A percentile compares a stretch with the other conserved stretches of the same genome.
phyloP scores from a whole-genome alignment of 2,888 invertebrate genomes.

The Timandra comae region DNA sequence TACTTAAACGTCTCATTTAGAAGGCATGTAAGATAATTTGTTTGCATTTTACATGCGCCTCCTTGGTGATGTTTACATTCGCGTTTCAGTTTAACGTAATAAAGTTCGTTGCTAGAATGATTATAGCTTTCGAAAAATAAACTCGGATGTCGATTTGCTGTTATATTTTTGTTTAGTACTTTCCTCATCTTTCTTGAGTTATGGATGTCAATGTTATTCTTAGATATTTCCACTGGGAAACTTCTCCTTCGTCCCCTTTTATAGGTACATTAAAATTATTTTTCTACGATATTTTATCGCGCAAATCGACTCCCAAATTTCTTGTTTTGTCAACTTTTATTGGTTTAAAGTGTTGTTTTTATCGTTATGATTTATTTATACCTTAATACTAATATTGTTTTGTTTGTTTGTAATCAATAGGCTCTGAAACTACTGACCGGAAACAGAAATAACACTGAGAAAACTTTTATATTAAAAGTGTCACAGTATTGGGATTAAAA shows the following conservation, averaged over 20 bases:
- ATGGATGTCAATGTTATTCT: conserved; percentile 58
- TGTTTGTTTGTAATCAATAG: too few relatives aligned
- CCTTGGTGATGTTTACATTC: conserved; percentile 50
- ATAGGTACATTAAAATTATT: conserved; percentile 39
- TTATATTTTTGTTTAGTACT: conserved; percentile 64
- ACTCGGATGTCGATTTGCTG: conserved; percentile 53
- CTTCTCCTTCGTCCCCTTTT: conserved; percentile 36
- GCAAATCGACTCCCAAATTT: conserved; percentile 25
- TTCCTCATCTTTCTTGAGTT: conserved; percentile 42
- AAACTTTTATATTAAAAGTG: too few relatives aligned
- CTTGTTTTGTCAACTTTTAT: conserved; percentile 26
- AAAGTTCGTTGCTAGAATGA: conserved; percentile 60
- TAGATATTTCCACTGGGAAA: conserved; percentile 33
- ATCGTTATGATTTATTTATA: too few relatives aligned
- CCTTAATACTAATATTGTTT: too few relatives aligned
- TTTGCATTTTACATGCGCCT: conserved; percentile 57
- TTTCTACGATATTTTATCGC: conserved; percentile 27
- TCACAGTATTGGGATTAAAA: too few relatives aligned
- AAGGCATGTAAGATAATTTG: conserved; percentile 49
- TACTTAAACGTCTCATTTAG: neutral
- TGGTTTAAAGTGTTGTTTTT: conserved; percentile 12
- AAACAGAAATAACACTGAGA: too few relatives aligned
- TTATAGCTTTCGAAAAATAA: conserved; percentile 66
- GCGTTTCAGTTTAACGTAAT: conserved; percentile 42
- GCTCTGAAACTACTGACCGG: too few relatives aligned